phyloP scores from a whole-genome alignment of 1,140 invertebrate genomes.

The Portunus trituberculatus region DNA sequence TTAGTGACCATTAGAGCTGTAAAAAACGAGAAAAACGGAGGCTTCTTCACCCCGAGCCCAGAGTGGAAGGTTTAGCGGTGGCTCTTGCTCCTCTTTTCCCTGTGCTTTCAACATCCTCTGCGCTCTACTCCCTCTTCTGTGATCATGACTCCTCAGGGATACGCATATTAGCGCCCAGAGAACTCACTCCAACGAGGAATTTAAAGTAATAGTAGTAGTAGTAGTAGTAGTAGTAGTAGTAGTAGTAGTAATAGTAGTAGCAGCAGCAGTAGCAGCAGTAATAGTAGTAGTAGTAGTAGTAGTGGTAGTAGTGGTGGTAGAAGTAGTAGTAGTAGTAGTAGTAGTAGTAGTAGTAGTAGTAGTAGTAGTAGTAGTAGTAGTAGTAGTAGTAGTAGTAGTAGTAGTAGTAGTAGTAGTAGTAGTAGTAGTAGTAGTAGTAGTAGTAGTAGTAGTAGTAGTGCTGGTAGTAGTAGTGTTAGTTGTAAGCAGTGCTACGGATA shows the following conservation, averaged over 20 bases:
- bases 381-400: neutral
- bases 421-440: neutral
- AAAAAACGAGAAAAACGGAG: too few species aligned
- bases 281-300: neutral
- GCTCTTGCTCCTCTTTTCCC: neutral
- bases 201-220: neutral
- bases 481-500: too few species aligned
- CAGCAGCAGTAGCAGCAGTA: neutral
- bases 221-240: neutral
- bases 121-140: neutral
- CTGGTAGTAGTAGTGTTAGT: neutral
- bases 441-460: neutral
- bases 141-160: neutral
- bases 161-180: neutral
- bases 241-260: neutral
- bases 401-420: conserved; percentile 1
- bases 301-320: neutral
- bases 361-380: neutral
- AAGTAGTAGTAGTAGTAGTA: neutral
- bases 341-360: neutral
- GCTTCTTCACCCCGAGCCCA: too few species aligned
- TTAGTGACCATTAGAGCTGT: too few species aligned
- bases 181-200: neutral
- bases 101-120: neutral
- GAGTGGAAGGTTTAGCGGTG: neutral